Evolutionary conservation across 2,113 vertebrate genomes (phyloP).

Genomic region (Talpa occidentalis): DNA sequence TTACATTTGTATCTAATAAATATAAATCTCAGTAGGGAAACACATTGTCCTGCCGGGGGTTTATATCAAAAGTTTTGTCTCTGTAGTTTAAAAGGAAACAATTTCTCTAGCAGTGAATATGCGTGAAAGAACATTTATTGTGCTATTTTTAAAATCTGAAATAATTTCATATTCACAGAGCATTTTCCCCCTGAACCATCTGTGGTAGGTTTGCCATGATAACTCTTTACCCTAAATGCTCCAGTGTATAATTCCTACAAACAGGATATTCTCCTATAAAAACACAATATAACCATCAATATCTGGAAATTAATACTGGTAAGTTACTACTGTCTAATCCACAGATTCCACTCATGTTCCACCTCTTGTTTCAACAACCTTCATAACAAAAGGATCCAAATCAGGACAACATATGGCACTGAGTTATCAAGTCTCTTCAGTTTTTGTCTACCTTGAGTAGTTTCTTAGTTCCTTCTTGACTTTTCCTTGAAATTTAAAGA

Average conservation of each 20-base stretch:
- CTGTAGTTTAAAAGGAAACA: conserved; percentile 35
- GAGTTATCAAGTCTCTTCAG: neutral
- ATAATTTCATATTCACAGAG: conserved; percentile 42
- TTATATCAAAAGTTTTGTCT: conserved; percentile 28
- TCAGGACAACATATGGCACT: neutral
- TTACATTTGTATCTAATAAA: neutral
- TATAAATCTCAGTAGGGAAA: neutral
- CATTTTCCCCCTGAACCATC: neutral
- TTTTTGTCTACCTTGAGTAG: neutral
- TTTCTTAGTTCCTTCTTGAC: neutral
- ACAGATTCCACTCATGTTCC: neutral
- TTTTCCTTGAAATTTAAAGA: neutral
- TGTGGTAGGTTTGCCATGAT: neutral
- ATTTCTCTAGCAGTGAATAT: conserved; percentile 20
- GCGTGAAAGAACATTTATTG: conserved; percentile 33
- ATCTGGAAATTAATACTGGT: neutral
- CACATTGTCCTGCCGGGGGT: neutral
- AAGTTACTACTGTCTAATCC: neutral
- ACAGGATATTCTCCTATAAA: neutral
- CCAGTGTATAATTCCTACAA: neutral
- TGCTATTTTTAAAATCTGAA: conserved; percentile 20
- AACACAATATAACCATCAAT: neutral
- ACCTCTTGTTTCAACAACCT: neutral
- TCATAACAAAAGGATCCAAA: neutral
- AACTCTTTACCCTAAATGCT: neutral